Evolutionary conservation across 2,113 vertebrate genomes (phyloP).

Genomic region (Aix galericulata): DNA sequence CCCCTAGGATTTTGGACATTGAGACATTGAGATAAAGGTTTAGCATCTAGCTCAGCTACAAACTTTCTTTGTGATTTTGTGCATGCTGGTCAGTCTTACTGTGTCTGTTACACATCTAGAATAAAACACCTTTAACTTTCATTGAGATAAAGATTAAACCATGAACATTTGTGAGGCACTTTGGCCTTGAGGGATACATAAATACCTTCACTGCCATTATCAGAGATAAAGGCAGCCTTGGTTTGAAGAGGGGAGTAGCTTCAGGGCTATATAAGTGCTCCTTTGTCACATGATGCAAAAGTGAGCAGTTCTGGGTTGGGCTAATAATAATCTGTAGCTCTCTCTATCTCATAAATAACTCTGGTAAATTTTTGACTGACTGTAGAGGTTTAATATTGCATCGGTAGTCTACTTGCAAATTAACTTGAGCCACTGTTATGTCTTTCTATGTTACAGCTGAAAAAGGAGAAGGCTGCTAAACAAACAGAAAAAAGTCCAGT

Average conservation of each 20-base stretch:
- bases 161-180: neutral
- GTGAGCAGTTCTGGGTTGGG: neutral
- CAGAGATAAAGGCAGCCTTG: neutral
- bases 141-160: neutral
- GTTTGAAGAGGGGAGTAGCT: neutral
- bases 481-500: slow-evolving; percentile 36
- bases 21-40: neutral
- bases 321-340: neutral
- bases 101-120: neutral
- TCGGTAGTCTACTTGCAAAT: neutral
- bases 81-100: neutral
- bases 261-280: neutral
- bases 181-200: neutral
- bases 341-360: neutral
- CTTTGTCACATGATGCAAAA: neutral
- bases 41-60: neutral
- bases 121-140: neutral
- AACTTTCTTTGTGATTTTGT: neutral
- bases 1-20: neutral
- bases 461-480: slow-evolving; percentile 74
- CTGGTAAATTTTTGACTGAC: neutral
- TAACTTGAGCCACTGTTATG: neutral
- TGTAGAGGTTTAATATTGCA: neutral
- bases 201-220: neutral
- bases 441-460: slow-evolving; percentile 71